Conservation (phyloP, 2,113 vertebrate species). For the Nycticebus coucang region DNA sequence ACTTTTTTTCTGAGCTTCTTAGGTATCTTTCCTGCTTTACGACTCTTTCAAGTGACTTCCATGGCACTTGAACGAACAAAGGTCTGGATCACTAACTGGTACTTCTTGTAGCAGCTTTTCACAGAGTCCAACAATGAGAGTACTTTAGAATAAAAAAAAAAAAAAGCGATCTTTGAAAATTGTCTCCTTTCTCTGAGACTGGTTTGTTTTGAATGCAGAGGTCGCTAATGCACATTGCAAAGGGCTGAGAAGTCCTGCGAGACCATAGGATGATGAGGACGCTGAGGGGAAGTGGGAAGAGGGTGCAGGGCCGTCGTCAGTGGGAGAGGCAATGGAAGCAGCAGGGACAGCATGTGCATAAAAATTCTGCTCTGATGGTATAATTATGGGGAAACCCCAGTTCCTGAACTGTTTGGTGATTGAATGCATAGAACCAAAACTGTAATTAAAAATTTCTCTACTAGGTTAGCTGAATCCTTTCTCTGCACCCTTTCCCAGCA, state of each 20-base stretch:
- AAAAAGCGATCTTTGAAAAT: not conserved
- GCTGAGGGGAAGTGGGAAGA: not conserved
- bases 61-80: not conserved
- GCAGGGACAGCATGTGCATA: not conserved
- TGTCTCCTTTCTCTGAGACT: not conserved
- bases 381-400: not conserved
- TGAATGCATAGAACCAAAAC: not conserved
- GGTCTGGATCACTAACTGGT: not conserved
- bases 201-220: not conserved
- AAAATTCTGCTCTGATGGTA: not conserved
- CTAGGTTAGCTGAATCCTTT: not conserved
- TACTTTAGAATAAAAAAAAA: conserved; percentile 44
- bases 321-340: not conserved
- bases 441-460: not conserved
- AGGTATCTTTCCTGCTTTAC: not conserved
- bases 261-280: not conserved
- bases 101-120: conserved; percentile 19
- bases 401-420: not conserved
- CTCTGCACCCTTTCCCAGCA: not conserved
- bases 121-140: conserved; percentile 13
- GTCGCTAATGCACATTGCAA: not conserved
- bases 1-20: conserved; percentile 11
- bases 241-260: not conserved
- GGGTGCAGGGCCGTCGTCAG: too few species aligned
- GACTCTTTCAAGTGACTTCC: conserved; percentile 23